Conservation (phyloP, 2,888 invertebrate species). For the Stenurella melanura region DNA sequence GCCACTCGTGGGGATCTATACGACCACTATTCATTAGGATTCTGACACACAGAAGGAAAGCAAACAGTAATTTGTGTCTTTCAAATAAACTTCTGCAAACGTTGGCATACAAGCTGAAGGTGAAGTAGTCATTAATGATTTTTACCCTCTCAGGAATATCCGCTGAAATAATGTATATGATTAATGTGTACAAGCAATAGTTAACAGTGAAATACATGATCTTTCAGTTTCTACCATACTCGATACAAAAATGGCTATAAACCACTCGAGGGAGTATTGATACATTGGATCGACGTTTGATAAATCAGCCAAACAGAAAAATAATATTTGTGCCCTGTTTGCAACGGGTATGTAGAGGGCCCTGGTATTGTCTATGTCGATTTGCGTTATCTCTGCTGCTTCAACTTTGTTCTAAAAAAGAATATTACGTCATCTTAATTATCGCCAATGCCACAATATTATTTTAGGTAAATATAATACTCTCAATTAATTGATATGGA, state of each 20-base stretch:
- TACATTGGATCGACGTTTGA: conserved; percentile 96
- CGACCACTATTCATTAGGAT: conserved; percentile 79
- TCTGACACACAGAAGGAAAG: conserved; percentile 83
- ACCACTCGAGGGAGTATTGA: conserved; percentile 96
- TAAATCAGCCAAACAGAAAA: conserved; percentile 91
- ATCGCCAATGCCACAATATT: too few relatives aligned
- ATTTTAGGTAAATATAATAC: too few relatives aligned
- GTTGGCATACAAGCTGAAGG: conserved; percentile 87
- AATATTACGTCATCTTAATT: too few relatives aligned
- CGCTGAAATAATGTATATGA: conserved; percentile 71
- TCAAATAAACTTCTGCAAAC: conserved; percentile 94
- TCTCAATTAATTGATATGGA: too few relatives aligned
- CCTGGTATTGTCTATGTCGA: conserved; percentile 88
- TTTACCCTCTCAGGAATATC: conserved; percentile 84
- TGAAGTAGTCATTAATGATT: conserved; percentile 88
- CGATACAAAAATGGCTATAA: conserved; percentile 85
- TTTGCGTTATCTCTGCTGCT: conserved; percentile 87
- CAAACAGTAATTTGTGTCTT: conserved; percentile 90
- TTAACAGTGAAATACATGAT: conserved; percentile 73
- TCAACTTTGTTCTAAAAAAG: conserved; percentile 82
- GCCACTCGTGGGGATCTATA: conserved; percentile 81
- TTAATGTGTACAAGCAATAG: not conserved
- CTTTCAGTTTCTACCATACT: conserved; percentile 83
- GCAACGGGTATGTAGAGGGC: conserved; percentile 90
- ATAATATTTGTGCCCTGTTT: conserved; percentile 88